Percentiles rank a stretch among this genome's conserved stretches.
These are phyloP conservation scores for Typhlomys cinereus DNA, from an alignment of 2,113 vertebrate species.

Conservation along the genomic window DNA sequence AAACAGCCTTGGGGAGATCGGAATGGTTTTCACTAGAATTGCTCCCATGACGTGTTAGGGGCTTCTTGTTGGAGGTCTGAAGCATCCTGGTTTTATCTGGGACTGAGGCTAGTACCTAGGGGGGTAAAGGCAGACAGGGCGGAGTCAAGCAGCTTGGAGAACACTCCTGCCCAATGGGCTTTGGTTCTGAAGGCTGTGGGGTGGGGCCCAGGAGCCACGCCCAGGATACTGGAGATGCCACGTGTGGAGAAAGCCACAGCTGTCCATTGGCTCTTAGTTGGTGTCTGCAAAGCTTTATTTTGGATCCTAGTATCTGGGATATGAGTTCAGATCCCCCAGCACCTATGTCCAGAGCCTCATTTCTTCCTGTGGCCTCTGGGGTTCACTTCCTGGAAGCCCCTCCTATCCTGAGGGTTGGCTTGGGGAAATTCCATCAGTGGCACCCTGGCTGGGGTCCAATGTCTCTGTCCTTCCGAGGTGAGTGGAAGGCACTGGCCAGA, in stretches of 20 bases:
- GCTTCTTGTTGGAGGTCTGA: conserved; percentile 70
- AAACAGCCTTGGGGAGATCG: conserved; percentile 63
- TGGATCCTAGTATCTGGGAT: neutral
- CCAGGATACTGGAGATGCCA: neutral
- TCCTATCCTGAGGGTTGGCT: neutral
- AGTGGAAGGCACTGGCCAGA: neutral
- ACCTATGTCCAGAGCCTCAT: neutral
- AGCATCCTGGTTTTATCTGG: neutral
- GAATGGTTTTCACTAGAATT: conserved; percentile 68
- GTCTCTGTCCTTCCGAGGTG: neutral
- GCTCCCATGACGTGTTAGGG: conserved; percentile 36
- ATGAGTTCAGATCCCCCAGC: neutral
- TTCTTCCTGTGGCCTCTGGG: neutral
- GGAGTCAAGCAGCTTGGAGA: neutral
- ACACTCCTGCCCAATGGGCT: too few relatives aligned
- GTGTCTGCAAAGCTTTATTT: neutral
- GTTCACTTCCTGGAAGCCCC: neutral
- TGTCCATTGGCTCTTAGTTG: neutral
- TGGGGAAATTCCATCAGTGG: neutral
- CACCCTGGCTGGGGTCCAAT: rapidly evolving
- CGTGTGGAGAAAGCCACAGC: neutral
- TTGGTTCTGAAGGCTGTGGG: too few relatives aligned
- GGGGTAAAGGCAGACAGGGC: too few relatives aligned
- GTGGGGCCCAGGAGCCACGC: neutral
- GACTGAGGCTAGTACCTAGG: neutral